Base-by-base conservation (phyloP, 2,888 invertebrate genomes). In the Druceiella hillmani region DNA sequence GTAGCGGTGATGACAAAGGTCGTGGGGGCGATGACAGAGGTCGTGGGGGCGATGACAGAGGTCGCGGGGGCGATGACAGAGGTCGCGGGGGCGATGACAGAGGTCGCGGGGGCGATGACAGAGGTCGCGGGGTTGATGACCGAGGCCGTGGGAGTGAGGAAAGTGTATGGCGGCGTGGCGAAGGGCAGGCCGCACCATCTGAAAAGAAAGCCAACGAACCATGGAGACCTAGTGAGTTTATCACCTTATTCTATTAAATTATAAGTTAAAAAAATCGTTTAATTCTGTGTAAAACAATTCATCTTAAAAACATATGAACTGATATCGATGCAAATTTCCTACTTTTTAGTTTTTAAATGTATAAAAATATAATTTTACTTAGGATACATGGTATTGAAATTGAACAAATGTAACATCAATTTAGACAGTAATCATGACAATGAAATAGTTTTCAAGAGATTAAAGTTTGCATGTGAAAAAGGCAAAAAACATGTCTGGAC, bases 211-310 rank as follows among this genome's bases (percentile, higher is more conserved):
- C 36, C 42, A 7, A 56, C 2, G 59, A 59, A 17, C 50, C 56
- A 3, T 63, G 64, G 64, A 49, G 64, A 12, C 44, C 59, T n/a
- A 48, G 65, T 66, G 4, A 56, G 61, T 53, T 25, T 12, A 11
- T 22, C 9, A 17, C 14, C 16, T 17, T 25, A 13, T 17, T 16
- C 7, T 16, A n/a, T 4, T 12, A 3, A n/a, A 3, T 7, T 16
- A 17, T 28, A 3, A 20, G 12, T 30, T 38, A 32, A 22, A 40
- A 34, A 12, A 40, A 42, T 30, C 27, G 49, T 17, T 30, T 20
- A 22, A 25, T 36, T 14, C 15, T 34, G 25, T 14, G n/a, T n/a
- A n/a, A n/a, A n/a, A n/a, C n/a, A n/a, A n/a, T n/a, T n/a, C n/a
- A n/a, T n/a, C n/a, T n/a, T n/a, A n/a, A n/a, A n/a, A n/a, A n/a